These are phyloP conservation scores for Ramphastos sulfuratus DNA, from an alignment of 2,113 vertebrate species.

Conservation along the genomic window DNA sequence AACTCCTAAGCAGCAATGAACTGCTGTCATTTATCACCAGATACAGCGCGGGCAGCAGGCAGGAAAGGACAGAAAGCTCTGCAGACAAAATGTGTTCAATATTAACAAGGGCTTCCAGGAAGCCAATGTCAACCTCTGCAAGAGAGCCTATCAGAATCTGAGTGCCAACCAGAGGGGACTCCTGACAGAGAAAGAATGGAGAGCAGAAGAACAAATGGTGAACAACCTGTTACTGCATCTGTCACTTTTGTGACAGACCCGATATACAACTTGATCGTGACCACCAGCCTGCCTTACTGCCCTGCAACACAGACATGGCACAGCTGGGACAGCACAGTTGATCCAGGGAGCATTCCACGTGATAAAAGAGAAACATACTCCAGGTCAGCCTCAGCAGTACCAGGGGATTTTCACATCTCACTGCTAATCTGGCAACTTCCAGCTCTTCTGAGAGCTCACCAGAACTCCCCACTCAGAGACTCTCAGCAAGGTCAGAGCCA, in stretches of 20 bases:
- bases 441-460: not conserved
- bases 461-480: not conserved
- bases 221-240: not conserved
- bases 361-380: not conserved
- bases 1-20: slow-evolving; percentile 1
- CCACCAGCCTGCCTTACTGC: no score
- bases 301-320: not conserved
- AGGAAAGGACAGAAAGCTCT: not conserved
- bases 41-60: not conserved
- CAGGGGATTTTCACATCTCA: not conserved
- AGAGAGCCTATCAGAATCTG: not conserved
- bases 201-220: not conserved
- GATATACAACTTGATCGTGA: no score
- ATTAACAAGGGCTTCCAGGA: not conserved
- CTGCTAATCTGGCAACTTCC: not conserved
- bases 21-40: not conserved
- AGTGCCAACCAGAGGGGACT: not conserved
- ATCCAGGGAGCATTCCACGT: not conserved
- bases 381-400: not conserved
- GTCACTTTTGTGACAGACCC: no score
- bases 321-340: not conserved
- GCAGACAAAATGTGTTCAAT: not conserved
- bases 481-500: not conserved
- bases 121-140: not conserved
- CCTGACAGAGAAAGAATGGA: not conserved